Evolutionary conservation across 2,888 invertebrate species (phyloP).

Genomic region (Megalurothrips usitatus): DNA sequence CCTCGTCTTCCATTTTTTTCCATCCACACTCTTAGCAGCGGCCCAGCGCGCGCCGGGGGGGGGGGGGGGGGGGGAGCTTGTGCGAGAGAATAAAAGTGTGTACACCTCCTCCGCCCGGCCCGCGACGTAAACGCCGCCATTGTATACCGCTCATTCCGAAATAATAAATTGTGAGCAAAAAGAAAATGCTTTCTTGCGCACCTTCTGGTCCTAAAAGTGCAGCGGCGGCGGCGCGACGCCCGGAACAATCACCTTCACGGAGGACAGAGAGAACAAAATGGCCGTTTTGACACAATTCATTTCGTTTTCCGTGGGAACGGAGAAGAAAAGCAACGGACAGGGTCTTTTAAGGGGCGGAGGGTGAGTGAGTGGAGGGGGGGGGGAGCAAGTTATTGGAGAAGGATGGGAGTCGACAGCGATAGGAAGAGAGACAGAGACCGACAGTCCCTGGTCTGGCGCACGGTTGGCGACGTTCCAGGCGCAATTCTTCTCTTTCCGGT

Average conservation of each 20-base stretch:
- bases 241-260: no score
- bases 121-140: not conserved
- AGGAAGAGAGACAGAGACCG: not conserved
- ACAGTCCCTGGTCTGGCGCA: not conserved
- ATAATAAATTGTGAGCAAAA: no score
- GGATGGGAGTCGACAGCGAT: not conserved
- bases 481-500: slow-evolving; percentile 16
- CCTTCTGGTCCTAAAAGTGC: no score
- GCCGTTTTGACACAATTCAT: not conserved
- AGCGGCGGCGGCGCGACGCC: no score
- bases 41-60: not conserved
- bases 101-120: not conserved
- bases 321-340: not conserved
- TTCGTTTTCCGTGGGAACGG: not conserved
- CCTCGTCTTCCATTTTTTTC: not conserved
- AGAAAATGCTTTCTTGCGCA: no score
- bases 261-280: not conserved
- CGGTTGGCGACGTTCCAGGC: slow-evolving; percentile 1
- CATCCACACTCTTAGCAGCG: not conserved
- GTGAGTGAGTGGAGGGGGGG: not conserved
- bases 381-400: not conserved
- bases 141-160: no score
- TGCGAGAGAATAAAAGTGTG: not conserved
- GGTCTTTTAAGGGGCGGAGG: not conserved
- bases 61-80: no score